Base-by-base conservation (phyloP, 2,797 vertebrate species). In the Enteromius thamalakanensis region DNA sequence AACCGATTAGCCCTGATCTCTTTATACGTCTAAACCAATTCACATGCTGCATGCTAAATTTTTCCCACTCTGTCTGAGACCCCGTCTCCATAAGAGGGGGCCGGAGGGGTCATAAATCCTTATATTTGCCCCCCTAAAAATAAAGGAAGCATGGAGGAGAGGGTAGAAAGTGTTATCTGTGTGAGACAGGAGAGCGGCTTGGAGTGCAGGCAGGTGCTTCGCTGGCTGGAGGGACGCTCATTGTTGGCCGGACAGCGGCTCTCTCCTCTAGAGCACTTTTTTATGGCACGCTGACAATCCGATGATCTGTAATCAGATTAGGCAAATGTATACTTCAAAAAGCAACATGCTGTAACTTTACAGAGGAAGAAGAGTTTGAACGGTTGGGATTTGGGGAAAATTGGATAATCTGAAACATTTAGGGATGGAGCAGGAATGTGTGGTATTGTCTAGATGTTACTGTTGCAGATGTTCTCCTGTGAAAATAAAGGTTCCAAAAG, bases 321-420 rank as follows among this genome's bases (percentile, higher is more conserved):
- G 97, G 97, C 94, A 97, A 97, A 99, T 98, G 93, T 95, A 93
- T 96, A 97, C 97, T 97, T 98, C 96, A 97, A 95, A 95, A 99
- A 95, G 96, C 96, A 95, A 95, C 92, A 94, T 89, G 92, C 94
- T 95, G 94, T 94, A 95, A 95, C 92, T 92, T 92, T 32, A 45
- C 77, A 23, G 21, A 26, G 45, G 79, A 81, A 29, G 17, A 78
- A 32, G 26, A 79, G 45, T 37, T 14, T 0, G 34, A 32, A 62
- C 12, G 10, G 29, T 77, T 32, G 21, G 60, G 58, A 49, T 45
- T 21, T 19, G 26, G 10, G 58, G 8, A 26, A 55, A 58, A 2
- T 55, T 14, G 4, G 29, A 78, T 47, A 40, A 17, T 76, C 37
- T 11, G 32, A 23, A 55, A 75, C 23, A 19, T 34, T 67, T 34